Conservation (phyloP, 2,888 invertebrate genomes). For the Netelia melanura region DNA sequence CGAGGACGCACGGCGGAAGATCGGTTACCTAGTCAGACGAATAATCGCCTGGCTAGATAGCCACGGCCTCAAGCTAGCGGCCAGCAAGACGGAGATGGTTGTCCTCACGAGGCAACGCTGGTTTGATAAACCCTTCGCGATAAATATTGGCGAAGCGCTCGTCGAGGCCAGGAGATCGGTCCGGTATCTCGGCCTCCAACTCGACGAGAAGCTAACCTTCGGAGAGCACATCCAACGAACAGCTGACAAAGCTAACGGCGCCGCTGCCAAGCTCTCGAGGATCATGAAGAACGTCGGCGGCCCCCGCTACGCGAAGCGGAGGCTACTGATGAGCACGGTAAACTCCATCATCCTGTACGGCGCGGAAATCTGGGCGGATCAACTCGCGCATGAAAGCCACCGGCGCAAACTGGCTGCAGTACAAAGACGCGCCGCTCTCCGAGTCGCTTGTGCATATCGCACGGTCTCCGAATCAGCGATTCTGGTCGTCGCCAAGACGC, state of each 20-base stretch:
- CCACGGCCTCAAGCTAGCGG: slow-evolving; percentile 46
- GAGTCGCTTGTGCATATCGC: slow-evolving; percentile 68
- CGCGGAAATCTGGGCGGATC: slow-evolving; percentile 67
- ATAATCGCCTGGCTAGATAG: slow-evolving; percentile 24
- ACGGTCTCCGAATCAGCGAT: slow-evolving; percentile 68
- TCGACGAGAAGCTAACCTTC: slow-evolving; percentile 56
- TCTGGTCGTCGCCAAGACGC: slow-evolving; percentile 64
- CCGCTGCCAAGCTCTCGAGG: slow-evolving; percentile 35
- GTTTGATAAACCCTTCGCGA: slow-evolving; percentile 49
- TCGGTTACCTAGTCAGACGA: slow-evolving; percentile 10
- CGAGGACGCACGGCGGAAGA: slow-evolving; percentile 41
- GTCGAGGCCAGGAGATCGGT: slow-evolving; percentile 35
- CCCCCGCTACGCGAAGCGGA: slow-evolving; percentile 46
- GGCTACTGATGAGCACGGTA: slow-evolving; percentile 28
- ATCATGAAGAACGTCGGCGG: slow-evolving; percentile 53
- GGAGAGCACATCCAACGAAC: slow-evolving; percentile 25
- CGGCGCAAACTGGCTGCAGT: slow-evolving; percentile 65
- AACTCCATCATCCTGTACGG: slow-evolving; percentile 52
- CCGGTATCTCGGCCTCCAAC: slow-evolving; percentile 43
- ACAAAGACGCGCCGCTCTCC: slow-evolving; percentile 68
- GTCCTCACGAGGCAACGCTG: slow-evolving; percentile 52
- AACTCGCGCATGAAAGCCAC: slow-evolving; percentile 55
- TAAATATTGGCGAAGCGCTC: slow-evolving; percentile 38
- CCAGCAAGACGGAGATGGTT: slow-evolving; percentile 48
- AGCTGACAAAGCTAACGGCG: slow-evolving; percentile 40